Evolutionary conservation across 2,888 invertebrate genomes (phyloP).

Genomic region (Glyphotaelius pellucidus): DNA sequence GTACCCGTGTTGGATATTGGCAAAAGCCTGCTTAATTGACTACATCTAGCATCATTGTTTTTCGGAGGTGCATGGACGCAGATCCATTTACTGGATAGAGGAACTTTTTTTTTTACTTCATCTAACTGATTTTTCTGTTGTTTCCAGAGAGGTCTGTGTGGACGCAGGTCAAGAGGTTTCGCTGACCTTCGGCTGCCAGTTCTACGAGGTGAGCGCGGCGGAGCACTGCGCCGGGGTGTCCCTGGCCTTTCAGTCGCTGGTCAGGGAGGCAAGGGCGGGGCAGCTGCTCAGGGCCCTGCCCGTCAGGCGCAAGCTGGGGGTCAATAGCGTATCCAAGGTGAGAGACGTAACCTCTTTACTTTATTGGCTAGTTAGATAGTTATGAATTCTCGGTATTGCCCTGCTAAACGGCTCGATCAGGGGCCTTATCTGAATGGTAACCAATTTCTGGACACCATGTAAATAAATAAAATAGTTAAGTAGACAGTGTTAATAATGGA

Average conservation of each 20-base stretch:
- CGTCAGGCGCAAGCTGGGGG: conserved; percentile 84
- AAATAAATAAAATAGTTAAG: background rate
- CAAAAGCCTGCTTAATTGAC: too few relatives aligned
- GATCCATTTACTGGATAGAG: too few relatives aligned
- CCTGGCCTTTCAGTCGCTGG: conserved; percentile 86
- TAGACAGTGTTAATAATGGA: background rate
- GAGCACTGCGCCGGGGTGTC: conserved; percentile 91
- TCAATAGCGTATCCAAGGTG: conserved; percentile 72
- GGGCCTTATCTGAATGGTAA: too few relatives aligned
- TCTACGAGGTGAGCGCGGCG: conserved; percentile 91
- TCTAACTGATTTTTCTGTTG: background rate
- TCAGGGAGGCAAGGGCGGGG: conserved; percentile 86
- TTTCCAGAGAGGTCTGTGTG: conserved; percentile 84
- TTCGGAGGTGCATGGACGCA: too few relatives aligned
- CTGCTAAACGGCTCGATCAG: background rate
- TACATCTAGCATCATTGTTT: too few relatives aligned
- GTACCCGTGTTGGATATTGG: too few relatives aligned
- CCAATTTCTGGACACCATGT: too few relatives aligned
- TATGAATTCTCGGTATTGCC: background rate
- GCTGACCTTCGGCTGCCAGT: conserved; percentile 87
- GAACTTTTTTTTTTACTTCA: too few relatives aligned
- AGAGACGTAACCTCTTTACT: background rate
- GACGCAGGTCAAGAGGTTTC: conserved; percentile 89
- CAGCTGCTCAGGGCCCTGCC: conserved; percentile 82
- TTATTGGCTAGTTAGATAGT: background rate